Conservation (phyloP, 2,797 vertebrate genomes). For the Cossypha polioptera region DNA sequence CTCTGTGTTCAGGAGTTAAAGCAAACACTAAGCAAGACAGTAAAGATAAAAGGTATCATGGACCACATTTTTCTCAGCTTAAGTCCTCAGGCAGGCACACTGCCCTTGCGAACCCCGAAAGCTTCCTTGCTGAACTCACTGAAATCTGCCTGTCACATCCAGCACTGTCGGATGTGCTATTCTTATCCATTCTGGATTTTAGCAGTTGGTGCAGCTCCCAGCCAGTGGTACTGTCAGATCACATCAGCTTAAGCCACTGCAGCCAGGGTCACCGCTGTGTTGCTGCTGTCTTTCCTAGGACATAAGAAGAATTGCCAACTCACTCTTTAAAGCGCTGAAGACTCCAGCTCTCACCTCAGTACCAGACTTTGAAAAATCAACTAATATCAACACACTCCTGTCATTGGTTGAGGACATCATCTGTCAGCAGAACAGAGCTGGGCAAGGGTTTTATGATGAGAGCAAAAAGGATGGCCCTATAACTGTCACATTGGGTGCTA, state of each 20-base stretch:
- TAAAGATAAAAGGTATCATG: background rate
- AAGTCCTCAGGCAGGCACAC: background rate
- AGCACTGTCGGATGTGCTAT: background rate
- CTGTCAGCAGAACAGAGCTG: constrained; percentile 78
- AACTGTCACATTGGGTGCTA: constrained; percentile 74
- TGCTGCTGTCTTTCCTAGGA: constrained; percentile 77
- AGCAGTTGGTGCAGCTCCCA: background rate
- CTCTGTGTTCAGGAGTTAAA: background rate
- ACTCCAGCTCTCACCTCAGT: constrained; percentile 70
- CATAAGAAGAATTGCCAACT: constrained; percentile 86
- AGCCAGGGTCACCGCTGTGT: constrained; percentile 3
- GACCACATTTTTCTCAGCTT: background rate
- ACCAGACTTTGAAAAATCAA: constrained; percentile 74
- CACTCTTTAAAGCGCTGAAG: constrained; percentile 86
- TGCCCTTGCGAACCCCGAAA: background rate
- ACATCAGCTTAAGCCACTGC: background rate
- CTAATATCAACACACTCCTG: constrained; percentile 87
- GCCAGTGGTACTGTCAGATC: background rate
- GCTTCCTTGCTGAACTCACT: background rate
- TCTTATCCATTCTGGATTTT: background rate
- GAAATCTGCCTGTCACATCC: background rate
- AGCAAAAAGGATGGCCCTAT: constrained; percentile 68
- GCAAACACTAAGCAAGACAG: background rate
- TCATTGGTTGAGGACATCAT: constrained; percentile 88
- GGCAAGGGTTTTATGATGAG: constrained; percentile 78